Conservation (phyloP, 2,888 invertebrate species). For the Calliphora vomitoria region DNA sequence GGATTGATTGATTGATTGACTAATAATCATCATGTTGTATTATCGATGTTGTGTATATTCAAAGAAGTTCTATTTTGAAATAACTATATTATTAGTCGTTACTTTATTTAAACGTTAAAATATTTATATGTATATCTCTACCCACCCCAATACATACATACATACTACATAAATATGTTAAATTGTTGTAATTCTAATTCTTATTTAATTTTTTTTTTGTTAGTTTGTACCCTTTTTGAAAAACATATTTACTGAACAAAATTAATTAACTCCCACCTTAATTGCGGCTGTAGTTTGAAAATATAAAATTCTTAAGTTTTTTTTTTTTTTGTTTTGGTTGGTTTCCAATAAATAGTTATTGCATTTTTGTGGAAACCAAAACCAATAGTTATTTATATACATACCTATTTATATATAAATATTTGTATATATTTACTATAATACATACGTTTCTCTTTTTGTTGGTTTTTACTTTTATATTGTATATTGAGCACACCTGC, state of each 20-base stretch:
- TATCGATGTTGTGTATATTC: constrained; percentile 77
- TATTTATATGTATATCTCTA: constrained; percentile 6
- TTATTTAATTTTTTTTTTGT: not conserved
- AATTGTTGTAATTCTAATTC: constrained; percentile 39
- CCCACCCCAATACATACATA: not conserved
- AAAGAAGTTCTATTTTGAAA: constrained; percentile 23
- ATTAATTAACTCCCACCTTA: constrained; percentile 27
- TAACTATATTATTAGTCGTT: constrained; percentile 26
- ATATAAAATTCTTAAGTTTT: no score
- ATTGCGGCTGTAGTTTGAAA: constrained; percentile 59
- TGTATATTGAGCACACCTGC: constrained; percentile 64
- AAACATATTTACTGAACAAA: not conserved
- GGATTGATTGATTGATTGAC: constrained; percentile 44
- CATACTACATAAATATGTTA: constrained; percentile 13
- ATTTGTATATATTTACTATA: constrained; percentile 33
- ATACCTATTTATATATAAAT: constrained; percentile 28
- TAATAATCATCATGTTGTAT: constrained; percentile 59
- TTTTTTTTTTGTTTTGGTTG: not conserved
- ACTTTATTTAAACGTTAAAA: constrained; percentile 4
- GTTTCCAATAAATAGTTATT: constrained; percentile 64
- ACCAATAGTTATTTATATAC: constrained; percentile 24
- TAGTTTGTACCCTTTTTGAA: constrained; percentile 10
- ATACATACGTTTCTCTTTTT: constrained; percentile 26
- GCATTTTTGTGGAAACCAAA: constrained; percentile 56
- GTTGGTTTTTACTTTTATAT: constrained; percentile 49